phyloP scores from a whole-genome alignment of 2,888 invertebrate species.

The Ochropleura leucogaster region DNA sequence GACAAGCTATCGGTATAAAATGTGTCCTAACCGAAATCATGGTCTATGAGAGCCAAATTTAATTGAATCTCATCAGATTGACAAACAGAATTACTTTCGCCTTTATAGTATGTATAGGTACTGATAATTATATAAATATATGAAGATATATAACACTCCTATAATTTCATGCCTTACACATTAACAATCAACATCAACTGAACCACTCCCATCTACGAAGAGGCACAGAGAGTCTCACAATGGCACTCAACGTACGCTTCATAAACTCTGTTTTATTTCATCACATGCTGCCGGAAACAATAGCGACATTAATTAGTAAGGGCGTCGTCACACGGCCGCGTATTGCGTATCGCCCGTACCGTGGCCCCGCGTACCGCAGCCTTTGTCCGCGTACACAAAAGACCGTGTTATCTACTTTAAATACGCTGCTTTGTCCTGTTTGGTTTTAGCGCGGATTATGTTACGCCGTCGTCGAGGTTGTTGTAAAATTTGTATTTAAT shows the following conservation, averaged over 20 bases:
- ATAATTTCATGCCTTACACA: neutral
- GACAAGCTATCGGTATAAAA: no score
- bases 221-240: conserved; percentile 29
- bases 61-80: neutral
- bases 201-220: neutral
- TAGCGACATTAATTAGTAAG: conserved; percentile 66
- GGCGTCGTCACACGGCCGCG: conserved; percentile 59
- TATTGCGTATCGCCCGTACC: conserved; percentile 41
- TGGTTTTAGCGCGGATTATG: conserved; percentile 51
- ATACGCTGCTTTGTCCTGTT: conserved; percentile 53
- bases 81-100: no score
- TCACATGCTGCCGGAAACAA: conserved; percentile 49
- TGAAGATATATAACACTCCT: neutral
- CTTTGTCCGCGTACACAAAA: conserved; percentile 57
- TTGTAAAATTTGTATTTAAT: conserved; percentile 52
- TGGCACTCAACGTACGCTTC: conserved; percentile 25
- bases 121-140: no score
- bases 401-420: conserved; percentile 54
- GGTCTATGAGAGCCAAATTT: neutral
- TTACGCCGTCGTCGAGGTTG: conserved; percentile 5
- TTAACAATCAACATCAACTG: neutral
- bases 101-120: no score
- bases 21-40: neutral
- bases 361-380: conserved; percentile 23
- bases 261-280: conserved; percentile 53